Conservation (phyloP, 1,140 invertebrate genomes). For the Hylyphantes graminicola region DNA sequence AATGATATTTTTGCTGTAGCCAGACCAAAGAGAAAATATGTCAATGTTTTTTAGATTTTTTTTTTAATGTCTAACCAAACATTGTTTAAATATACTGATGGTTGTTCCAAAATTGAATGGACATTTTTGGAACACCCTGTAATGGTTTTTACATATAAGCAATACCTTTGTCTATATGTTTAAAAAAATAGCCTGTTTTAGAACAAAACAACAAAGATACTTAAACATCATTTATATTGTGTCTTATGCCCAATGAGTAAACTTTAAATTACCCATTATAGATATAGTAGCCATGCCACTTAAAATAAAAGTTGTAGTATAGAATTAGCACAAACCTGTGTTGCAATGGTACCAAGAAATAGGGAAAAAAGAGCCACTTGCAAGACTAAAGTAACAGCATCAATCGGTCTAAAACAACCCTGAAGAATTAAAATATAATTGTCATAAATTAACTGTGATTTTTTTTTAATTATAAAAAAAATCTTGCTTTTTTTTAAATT, state of each 20-base stretch:
- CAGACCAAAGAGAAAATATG: no score
- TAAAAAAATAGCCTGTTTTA: background rate
- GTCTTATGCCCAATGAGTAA: background rate
- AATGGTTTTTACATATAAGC: background rate
- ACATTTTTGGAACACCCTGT: no score
- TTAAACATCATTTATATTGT: background rate
- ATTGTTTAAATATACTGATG: no score
- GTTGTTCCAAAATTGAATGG: no score
- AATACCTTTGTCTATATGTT: background rate
- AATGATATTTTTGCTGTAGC: no score
- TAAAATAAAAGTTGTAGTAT: background rate
- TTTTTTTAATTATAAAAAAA: no score
- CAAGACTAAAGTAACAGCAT: background rate
- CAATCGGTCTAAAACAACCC: constrained; percentile 16
- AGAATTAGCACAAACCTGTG: background rate
- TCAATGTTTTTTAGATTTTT: no score
- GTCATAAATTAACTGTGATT: no score
- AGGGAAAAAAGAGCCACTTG: background rate
- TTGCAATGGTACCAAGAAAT: background rate
- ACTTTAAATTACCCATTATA: background rate
- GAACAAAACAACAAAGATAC: background rate
- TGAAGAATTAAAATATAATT: background rate
- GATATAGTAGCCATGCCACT: background rate
- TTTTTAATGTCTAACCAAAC: no score
- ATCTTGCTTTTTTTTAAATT: no score